phyloP scores from a whole-genome alignment of 2,797 vertebrate genomes.

The Hafferia zeledoni region DNA sequence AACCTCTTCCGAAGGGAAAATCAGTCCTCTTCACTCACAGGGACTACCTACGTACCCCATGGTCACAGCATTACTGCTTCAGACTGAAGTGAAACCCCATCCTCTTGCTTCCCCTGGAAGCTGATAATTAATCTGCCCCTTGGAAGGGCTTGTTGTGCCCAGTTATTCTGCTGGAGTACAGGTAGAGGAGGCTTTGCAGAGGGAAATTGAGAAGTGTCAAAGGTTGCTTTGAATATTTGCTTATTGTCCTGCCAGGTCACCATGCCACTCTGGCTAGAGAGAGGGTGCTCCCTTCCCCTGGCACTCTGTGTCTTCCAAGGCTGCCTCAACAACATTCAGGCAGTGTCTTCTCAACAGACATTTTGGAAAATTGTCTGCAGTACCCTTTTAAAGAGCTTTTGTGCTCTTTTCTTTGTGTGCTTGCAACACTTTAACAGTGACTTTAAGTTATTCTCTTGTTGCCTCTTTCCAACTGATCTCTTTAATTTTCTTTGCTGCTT shows the following conservation, averaged over 20 bases:
- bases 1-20: neutral
- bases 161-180: neutral
- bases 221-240: neutral
- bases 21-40: fast-evolving
- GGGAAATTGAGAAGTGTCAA: neutral
- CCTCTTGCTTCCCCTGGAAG: neutral
- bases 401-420: neutral
- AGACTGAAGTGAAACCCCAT: neutral
- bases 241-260: neutral
- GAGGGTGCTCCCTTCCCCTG: neutral
- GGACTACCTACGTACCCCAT: neutral
- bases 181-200: neutral
- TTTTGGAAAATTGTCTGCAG: neutral
- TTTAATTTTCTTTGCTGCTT: neutral
- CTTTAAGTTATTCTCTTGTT: neutral
- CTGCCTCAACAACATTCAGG: neutral
- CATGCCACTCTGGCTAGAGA: fast-evolving
- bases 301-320: neutral
- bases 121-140: neutral
- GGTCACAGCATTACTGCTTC: neutral
- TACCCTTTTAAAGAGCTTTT: neutral
- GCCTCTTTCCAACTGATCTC: neutral
- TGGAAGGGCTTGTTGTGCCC: neutral
- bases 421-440: neutral
- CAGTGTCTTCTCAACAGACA: neutral